Evolutionary conservation across 2,888 invertebrate species (phyloP), one percentile per base, ranked within the genome.

Genomic region (Drosophila pegasa): DNA sequence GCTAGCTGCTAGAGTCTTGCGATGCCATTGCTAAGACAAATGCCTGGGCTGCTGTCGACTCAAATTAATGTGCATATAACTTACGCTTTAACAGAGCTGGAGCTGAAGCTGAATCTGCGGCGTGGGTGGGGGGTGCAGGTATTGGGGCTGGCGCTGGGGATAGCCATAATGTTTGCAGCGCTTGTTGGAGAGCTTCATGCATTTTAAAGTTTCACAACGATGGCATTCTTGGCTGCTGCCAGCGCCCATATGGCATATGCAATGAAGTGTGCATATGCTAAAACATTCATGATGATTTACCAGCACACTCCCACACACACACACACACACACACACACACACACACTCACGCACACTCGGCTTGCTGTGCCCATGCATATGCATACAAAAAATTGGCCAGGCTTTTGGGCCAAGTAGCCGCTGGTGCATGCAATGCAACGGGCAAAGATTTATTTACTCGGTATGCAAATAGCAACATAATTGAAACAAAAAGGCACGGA

Each of bases 271-370:
- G 79, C 79, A 71, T 69, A 55, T 69, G 68, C 56, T 83, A 55
- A 84, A 87, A 81, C 60, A 87, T 84, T 72, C 82, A 87, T 85
- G 71, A 72, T 87, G 78, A 80, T 87, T 84, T 83, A 75, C 74
- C 80, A 71, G 64, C 58, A 35, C 51, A 66, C 48, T 63, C 75
- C 59, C 37, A 57, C 35, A 51, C 41, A 52, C 37, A 37, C 45
- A 25, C 37, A 27, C 18, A 33, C 55, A 18, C 18, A 29, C 40
- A 48, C 10, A 14, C n/a, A 7, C 3, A 33, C 31, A 12, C 29
- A 14, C 31, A 22, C 48, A 33, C 29, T 8, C 31, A 22, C 48
- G 20, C 14, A 33, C 33, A 5, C 16, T 20, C 29, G 9, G 20
- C 33, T 41, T 22, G 40, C n/a, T 58, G 33, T 40, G 38, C 9